Base-by-base conservation (phyloP, 1,140 invertebrate genomes). In the Pentalonia nigronervosa region DNA sequence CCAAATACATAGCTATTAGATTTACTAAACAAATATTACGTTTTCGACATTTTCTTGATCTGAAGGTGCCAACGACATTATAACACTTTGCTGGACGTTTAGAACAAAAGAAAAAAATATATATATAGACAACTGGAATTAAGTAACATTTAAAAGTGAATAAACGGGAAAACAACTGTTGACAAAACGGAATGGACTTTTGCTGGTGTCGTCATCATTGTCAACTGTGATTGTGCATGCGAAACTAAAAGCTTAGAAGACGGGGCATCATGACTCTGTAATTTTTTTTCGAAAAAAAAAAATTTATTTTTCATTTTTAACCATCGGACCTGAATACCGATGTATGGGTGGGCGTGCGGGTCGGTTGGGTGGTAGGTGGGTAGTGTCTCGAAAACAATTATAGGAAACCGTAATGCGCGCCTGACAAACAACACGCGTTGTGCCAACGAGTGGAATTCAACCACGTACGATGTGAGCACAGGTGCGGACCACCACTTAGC, bases 391-490 rank as follows among this genome's bases (percentile, higher is more conserved):
- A 17, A 17, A n/a, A n/a, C 7, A n/a, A 76, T 41, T 41, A n/a
- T n/a, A 30, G n/a, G n/a, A n/a, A 86, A 45, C 6, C 41, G 4
- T 6, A 47, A 86, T 8, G 41, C 11, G 84, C 4, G 83, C 0
- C 30, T 34, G 36, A 34, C 36, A 53, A 76, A 90, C 56, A n/a
- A 90, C 56, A 87, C 86, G 48, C 47, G 86, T 34, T 34, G 84
- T 47, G 7, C 2, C n/a, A 20, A 21, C 90, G n/a, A 94, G 50
- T 87, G 45, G 20, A 48, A 93, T 53, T 53, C 36, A 25, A 60
- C 86, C 92, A 94, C 90, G 83, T 89, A 81, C 81, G 34, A 48
- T 90, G 87, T 89, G 81, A 84, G 84, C 48, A 88, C 86, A 53
- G 47, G 89, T 90, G 89, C n/a, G 14, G 50, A 83, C n/a, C 30